Evolutionary conservation across 2,113 vertebrate genomes (phyloP).

Genomic region (Scytalopus superciliaris): DNA sequence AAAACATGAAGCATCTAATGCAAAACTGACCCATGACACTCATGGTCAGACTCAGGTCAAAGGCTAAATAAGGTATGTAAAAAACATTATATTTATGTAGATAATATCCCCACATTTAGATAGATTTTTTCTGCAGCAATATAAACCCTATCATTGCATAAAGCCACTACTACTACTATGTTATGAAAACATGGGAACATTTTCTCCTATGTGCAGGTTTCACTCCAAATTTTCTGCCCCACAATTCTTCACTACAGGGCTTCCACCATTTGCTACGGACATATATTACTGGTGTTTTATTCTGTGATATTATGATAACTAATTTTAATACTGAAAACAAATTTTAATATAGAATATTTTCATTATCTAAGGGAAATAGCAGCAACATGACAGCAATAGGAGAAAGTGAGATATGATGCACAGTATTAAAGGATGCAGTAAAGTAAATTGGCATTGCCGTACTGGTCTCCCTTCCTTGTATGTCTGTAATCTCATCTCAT

Average conservation of each 20-base stretch:
- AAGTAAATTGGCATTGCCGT: neutral
- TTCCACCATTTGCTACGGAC: neutral
- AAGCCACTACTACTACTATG: neutral
- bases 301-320: neutral
- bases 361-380: neutral
- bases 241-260: neutral
- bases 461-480: neutral
- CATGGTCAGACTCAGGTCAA: neutral
- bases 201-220: neutral
- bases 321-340: neutral
- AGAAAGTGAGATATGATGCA: neutral
- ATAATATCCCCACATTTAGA: neutral
- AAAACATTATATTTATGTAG: neutral
- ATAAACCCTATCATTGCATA: neutral
- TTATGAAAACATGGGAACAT: neutral
- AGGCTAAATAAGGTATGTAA: neutral
- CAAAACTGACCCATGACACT: neutral
- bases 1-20: neutral
- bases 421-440: neutral
- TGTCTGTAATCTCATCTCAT: neutral
- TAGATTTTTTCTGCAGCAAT: neutral
- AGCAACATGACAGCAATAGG: neutral
- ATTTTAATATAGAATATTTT: neutral
- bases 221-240: neutral
- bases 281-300: neutral